phyloP scores from a whole-genome alignment of 1,140 invertebrate genomes.

The Drosophila parabipectinata region DNA sequence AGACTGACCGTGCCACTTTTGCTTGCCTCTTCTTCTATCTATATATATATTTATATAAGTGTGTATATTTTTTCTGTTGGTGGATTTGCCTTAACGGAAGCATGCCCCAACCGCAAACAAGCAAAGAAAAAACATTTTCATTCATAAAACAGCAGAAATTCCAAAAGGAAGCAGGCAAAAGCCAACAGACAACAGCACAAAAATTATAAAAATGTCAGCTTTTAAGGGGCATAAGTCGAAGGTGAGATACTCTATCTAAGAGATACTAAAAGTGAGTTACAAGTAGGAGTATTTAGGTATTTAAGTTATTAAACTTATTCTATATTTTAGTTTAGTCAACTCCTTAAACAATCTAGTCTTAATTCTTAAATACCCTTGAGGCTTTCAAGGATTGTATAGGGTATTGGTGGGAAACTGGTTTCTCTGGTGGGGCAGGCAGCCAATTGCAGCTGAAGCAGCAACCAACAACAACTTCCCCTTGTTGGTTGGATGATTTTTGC shows the following conservation, averaged over 20 bases:
- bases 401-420: conserved; percentile 58
- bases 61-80: conserved; percentile 1
- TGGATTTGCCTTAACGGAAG: conserved; percentile 75
- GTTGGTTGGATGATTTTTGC: conserved; percentile 63
- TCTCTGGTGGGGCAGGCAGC: conserved; percentile 29
- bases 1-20: conserved; percentile 73
- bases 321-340: too few relatives aligned
- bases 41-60: not conserved
- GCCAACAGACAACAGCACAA: conserved; percentile 49
- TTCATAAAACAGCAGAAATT: conserved; percentile 81
- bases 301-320: too few relatives aligned
- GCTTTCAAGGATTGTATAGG: conserved; percentile 2
- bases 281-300: too few relatives aligned
- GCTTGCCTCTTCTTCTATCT: conserved; percentile 46
- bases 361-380: not conserved
- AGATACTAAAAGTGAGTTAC: too few relatives aligned
- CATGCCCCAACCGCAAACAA: conserved; percentile 66
- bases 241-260: conserved; percentile 13
- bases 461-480: conserved; percentile 42
- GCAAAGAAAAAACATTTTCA: conserved; percentile 63
- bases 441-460: conserved; percentile 63
- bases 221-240: not conserved
- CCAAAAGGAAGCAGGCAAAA: conserved; percentile 77
- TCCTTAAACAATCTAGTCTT: too few relatives aligned
- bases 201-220: conserved; percentile 42